Evolutionary conservation across 92 coral and sea anemone species (phyloP).

Genomic region (Zoanthus solanderi): DNA sequence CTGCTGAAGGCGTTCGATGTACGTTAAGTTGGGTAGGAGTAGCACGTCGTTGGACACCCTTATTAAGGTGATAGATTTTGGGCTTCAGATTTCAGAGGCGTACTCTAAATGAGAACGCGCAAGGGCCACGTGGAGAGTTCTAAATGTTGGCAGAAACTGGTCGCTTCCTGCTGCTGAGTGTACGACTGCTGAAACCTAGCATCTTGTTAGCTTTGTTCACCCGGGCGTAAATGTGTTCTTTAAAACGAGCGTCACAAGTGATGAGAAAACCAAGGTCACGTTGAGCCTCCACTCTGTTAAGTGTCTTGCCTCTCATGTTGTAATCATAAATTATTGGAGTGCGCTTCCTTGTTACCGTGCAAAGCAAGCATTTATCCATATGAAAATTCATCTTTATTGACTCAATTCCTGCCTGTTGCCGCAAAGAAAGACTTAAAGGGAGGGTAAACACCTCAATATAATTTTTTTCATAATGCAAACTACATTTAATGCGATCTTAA

Average conservation of each 20-base stretch:
- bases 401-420: too few relatives aligned
- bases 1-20: not conserved
- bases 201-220: constrained; percentile 54
- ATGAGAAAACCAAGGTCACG: not conserved
- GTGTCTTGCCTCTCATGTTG: not conserved
- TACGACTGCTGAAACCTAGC: constrained; percentile 26
- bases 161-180: not conserved
- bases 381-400: too few relatives aligned
- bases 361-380: too few relatives aligned
- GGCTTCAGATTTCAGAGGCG: not conserved
- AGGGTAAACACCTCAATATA: too few relatives aligned
- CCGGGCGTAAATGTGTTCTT: constrained; percentile 42
- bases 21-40: not conserved
- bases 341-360: too few relatives aligned
- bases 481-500: too few relatives aligned
- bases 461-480: too few relatives aligned
- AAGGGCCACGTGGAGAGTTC: constrained; percentile 11
- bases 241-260: not conserved
- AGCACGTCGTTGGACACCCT: not conserved
- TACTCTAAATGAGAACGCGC: constrained; percentile 7
- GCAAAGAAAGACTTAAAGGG: too few relatives aligned
- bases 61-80: not conserved
- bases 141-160: not conserved
- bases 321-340: not conserved
- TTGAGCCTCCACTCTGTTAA: not conserved